phyloP scores from a whole-genome alignment of 1,140 invertebrate genomes.

The Dendroctonus ponderosae region DNA sequence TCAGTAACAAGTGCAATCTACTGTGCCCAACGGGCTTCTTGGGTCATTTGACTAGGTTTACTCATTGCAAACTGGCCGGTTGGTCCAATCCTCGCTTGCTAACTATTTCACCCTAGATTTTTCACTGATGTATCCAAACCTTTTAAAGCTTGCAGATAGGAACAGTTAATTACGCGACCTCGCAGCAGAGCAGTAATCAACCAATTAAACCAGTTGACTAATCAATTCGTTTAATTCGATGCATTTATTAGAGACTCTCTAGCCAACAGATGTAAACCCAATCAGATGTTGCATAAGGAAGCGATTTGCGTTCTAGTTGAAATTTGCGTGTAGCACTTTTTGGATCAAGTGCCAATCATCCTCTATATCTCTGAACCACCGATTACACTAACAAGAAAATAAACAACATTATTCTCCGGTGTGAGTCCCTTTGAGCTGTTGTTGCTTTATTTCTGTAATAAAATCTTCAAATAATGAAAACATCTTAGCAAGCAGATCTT shows the following conservation, averaged over 20 bases:
- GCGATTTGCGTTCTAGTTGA: constrained; percentile 21
- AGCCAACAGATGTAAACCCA: constrained; percentile 11
- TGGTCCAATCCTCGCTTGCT: background rate
- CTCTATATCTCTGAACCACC: constrained; percentile 17
- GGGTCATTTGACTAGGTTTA: constrained; percentile 21
- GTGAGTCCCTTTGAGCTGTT: constrained; percentile 17
- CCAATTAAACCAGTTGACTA: too few species aligned
- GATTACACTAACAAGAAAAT: constrained; percentile 22
- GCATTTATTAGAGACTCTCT: background rate
- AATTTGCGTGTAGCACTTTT: constrained; percentile 27
- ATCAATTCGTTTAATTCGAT: too few species aligned
- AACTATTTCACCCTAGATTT: too few species aligned
- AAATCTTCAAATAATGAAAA: constrained; percentile 5
- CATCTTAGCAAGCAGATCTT: background rate
- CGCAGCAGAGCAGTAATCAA: too few species aligned
- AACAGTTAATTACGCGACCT: too few species aligned
- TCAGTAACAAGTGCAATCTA: constrained; percentile 34
- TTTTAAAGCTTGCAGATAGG: too few species aligned
- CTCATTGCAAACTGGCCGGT: background rate
- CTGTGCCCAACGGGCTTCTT: constrained; percentile 10
- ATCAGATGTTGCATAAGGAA: constrained; percentile 16
- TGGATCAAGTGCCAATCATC: constrained; percentile 28
- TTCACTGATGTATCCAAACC: too few species aligned
- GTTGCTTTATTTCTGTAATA: constrained; percentile 6
- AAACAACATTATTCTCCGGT: constrained; percentile 18